A percentile compares a stretch with the other conserved stretches of the same genome.
These are phyloP conservation scores for Zaprionus nigranus DNA, from an alignment of 1,140 invertebrate species.

Conservation along the genomic window DNA sequence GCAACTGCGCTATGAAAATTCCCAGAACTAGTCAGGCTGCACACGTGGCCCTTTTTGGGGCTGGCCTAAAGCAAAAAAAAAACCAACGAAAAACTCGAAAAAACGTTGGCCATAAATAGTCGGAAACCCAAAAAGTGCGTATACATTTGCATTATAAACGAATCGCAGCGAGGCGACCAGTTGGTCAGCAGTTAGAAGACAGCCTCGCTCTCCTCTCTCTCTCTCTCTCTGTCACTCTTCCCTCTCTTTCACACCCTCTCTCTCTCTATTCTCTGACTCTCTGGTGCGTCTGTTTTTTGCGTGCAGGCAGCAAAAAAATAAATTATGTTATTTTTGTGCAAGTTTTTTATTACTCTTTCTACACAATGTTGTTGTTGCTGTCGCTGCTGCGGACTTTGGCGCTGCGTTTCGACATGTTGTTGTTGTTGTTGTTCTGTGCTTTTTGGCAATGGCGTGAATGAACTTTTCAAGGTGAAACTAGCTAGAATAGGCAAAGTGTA, in stretches of 20 bases:
- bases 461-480: conserved; percentile 84
- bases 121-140: conserved; percentile 58
- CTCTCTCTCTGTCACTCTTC: conserved; percentile 14
- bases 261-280: conserved; percentile 31
- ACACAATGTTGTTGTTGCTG: neutral
- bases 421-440: conserved; percentile 2
- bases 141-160: conserved; percentile 79
- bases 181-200: conserved; percentile 26
- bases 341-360: conserved; percentile 64
- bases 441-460: conserved; percentile 74
- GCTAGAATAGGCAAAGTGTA: conserved; percentile 78
- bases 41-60: conserved; percentile 22
- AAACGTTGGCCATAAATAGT: conserved; percentile 66
- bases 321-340: conserved; percentile 83
- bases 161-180: conserved; percentile 42
- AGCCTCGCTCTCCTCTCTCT: neutral
- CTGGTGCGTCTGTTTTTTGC: conserved; percentile 53
- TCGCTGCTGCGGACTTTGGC: conserved; percentile 58
- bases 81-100: conserved; percentile 28
- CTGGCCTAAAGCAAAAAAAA: neutral
- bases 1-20: conserved; percentile 1
- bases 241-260: neutral
- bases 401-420: conserved; percentile 58
- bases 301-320: conserved; percentile 72
- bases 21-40: conserved; percentile 13